Base-by-base conservation (phyloP, 2,888 invertebrate species). In the Crematogaster levior region DNA sequence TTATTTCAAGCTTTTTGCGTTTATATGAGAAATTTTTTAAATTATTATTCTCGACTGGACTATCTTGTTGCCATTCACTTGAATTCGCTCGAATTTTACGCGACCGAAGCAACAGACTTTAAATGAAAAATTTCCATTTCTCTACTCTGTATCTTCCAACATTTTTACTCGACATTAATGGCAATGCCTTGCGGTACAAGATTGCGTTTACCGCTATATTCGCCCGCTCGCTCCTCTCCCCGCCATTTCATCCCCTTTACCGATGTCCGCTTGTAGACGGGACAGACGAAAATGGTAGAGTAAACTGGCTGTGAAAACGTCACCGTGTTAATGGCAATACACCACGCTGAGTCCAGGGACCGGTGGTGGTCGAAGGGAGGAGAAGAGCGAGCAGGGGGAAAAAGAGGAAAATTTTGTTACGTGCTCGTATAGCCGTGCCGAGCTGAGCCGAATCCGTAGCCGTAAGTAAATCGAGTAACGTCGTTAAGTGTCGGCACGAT, bases 241-340 rank as follows among this genome's bases (percentile, higher is more conserved):
- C 51, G 5, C 15, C 15, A n/a, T n/a, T 21, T 12, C 18, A 2
- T 2, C 21, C 24, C 18, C n/a, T 51, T 27, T n/a, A 15, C 6
- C 24, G 27, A 70, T 56, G 51, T 72, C 21, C 30, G 43, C 18
- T n/a, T 34, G 40, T 24, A 63, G 72, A 77, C 30, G 70, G 77
- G 40, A 75, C 75, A 75, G 40, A 56, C 70, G 53, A 77, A 77
- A 77, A 77, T 56, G 73, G 77, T 27, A 70, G 60, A 48, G 58
- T 60, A 63, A 79, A 84, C 74, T 53, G 66, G 58, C 43, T 79
- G 68, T 84, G 83, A 80, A 56, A 84, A 84, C 63, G 37, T 68
- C 61, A 66, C 46, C 61, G 63, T 79, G 56, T 79, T 82, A 80
- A 84, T 84, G 81, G 77, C 53, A 79, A 68, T 30, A 53, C 53